Conservation (phyloP, 2,888 invertebrate genomes). For the Hyposoter dolosus region DNA sequence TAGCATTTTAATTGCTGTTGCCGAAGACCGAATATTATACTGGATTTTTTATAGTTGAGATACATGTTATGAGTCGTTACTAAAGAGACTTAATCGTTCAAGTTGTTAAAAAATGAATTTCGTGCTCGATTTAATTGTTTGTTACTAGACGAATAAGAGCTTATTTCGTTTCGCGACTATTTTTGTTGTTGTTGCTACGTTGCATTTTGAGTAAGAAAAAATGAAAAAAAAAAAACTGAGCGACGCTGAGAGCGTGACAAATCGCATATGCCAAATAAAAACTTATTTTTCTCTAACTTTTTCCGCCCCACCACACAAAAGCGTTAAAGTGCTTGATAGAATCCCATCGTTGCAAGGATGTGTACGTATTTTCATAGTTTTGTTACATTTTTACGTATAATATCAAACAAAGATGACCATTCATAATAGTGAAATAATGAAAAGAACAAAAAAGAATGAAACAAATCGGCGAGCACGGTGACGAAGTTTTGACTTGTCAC, state of each 20-base stretch:
- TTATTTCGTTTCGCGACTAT: constrained; percentile 33
- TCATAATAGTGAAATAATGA: constrained; percentile 9
- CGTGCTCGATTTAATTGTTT: constrained; percentile 7
- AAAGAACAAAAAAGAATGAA: constrained; percentile 2
- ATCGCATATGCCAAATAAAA: constrained; percentile 58
- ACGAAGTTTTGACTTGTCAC: constrained; percentile 59
- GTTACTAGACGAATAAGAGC: background rate
- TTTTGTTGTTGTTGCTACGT: constrained; percentile 39
- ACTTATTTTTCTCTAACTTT: constrained; percentile 50
- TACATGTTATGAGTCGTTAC: background rate
- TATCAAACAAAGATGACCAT: constrained; percentile 46
- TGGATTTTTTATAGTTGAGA: background rate
- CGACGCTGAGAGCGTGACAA: constrained; percentile 9
- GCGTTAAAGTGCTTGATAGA: constrained; percentile 15
- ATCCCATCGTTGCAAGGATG: constrained; percentile 39
- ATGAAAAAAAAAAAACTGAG: constrained; percentile 32
- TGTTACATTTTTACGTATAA: constrained; percentile 69
- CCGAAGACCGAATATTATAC: background rate
- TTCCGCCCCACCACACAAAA: background rate
- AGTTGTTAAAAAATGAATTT: constrained; percentile 1
- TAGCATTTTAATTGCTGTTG: background rate
- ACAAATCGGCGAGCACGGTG: constrained; percentile 29
- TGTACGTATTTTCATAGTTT: constrained; percentile 66
- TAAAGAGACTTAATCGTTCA: background rate
- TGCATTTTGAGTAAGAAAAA: constrained; percentile 40